Conservation (phyloP, 2,888 invertebrate genomes). For the Ophioninae sp. region DNA sequence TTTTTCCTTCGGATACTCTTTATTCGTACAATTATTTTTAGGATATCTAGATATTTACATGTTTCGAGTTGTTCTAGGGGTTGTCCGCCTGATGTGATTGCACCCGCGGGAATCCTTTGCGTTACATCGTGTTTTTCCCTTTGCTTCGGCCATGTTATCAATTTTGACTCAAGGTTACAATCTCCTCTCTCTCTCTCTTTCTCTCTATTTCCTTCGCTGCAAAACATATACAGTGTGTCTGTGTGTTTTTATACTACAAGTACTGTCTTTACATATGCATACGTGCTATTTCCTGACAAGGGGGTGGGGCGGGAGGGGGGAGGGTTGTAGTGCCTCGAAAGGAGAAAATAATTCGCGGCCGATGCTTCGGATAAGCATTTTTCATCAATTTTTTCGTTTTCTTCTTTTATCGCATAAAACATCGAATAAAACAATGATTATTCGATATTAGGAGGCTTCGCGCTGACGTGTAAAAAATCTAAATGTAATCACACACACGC, state of each 20-base stretch:
- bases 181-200: slow-evolving; percentile 3
- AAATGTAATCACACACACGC: slow-evolving; percentile 68
- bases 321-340: slow-evolving; percentile 22
- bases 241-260: slow-evolving; percentile 46
- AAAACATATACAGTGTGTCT: slow-evolving; percentile 53
- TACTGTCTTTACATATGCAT: slow-evolving; percentile 23
- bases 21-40: slow-evolving; percentile 75
- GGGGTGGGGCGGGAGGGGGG: slow-evolving; percentile 3
- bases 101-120: slow-evolving; percentile 52
- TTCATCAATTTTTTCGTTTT: slow-evolving; percentile 14
- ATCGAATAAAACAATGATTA: slow-evolving; percentile 46
- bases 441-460: slow-evolving; percentile 64
- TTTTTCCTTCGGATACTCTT: slow-evolving; percentile 64
- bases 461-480: slow-evolving; percentile 78
- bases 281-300: slow-evolving; percentile 26
- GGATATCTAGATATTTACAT: slow-evolving; percentile 75
- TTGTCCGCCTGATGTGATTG: slow-evolving; percentile 67
- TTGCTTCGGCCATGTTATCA: slow-evolving; percentile 43
- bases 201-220: slow-evolving; percentile 31
- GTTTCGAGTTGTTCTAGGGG: slow-evolving; percentile 62
- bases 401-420: slow-evolving; percentile 44
- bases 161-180: slow-evolving; percentile 43
- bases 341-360: slow-evolving; percentile 48
- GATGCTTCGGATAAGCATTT: slow-evolving; percentile 32
- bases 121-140: slow-evolving; percentile 7